These are phyloP conservation scores for Peucedramus taeniatus DNA, from an alignment of 2,113 vertebrate genomes.

Conservation along the genomic window DNA sequence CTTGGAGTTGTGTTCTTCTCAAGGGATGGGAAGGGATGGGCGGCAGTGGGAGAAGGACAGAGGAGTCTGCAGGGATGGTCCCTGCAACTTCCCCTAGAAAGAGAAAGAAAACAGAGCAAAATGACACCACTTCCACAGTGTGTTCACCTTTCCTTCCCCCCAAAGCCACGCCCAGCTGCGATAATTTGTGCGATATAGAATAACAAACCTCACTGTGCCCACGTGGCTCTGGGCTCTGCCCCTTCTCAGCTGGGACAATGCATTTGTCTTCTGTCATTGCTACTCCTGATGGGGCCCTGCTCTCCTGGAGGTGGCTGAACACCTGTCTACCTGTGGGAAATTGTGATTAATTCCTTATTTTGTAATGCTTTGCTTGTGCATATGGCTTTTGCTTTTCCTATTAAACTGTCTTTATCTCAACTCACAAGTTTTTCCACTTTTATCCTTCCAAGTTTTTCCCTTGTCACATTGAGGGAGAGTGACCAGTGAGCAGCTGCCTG, in stretches of 20 bases:
- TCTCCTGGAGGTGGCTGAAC: background rate
- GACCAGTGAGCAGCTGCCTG: background rate
- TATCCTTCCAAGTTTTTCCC: background rate
- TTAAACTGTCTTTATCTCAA: background rate
- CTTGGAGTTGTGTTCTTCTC: background rate
- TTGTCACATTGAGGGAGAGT: background rate
- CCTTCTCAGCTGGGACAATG: background rate
- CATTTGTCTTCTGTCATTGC: fast-evolving
- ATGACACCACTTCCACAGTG: fast-evolving
- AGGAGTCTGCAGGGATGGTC: background rate
- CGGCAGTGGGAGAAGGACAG: fast-evolving
- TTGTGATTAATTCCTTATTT: background rate
- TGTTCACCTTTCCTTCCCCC: background rate
- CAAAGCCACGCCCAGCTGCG: fast-evolving
- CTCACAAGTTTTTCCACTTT: background rate
- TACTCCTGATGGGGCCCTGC: background rate
- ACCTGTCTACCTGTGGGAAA: background rate
- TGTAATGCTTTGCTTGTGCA: background rate
- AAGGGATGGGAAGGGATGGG: background rate
- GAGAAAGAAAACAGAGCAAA: background rate
- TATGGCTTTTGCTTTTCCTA: background rate
- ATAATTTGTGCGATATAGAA: background rate
- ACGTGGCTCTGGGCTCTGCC: fast-evolving
- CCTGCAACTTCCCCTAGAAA: background rate
- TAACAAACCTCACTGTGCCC: fast-evolving